Evolutionary conservation across 2,113 vertebrate genomes (phyloP).

Genomic region (Murina feae): DNA sequence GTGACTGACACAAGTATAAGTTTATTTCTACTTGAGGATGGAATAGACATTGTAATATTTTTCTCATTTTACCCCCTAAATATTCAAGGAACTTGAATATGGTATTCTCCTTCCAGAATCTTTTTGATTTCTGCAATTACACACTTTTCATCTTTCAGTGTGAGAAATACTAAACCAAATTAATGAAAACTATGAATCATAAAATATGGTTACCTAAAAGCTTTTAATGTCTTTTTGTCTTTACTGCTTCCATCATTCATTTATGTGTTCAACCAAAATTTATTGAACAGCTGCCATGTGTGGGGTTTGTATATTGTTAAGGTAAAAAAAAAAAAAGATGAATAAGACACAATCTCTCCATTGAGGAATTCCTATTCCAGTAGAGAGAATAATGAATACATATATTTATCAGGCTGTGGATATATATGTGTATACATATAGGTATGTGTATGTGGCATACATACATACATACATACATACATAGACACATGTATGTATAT

Average conservation of each 20-base stretch:
- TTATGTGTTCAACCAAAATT: neutral
- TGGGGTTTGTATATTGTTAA: neutral
- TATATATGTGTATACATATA: neutral
- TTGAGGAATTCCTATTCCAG: neutral
- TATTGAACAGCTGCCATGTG: neutral
- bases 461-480: rapidly evolving
- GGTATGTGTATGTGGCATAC: no score
- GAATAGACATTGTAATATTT: neutral
- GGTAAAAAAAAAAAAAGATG: neutral
- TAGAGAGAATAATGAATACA: neutral
- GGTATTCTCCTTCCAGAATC: neutral
- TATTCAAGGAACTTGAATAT: neutral
- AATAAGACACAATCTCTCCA: neutral
- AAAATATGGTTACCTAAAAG: neutral
- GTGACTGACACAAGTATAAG: neutral
- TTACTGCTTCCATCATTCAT: neutral
- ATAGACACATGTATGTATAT: neutral
- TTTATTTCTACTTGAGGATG: neutral
- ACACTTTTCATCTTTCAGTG: neutral
- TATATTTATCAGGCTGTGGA: neutral
- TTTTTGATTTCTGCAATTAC: neutral
- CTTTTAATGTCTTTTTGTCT: neutral
- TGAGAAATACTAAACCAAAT: neutral
- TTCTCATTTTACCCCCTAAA: neutral
- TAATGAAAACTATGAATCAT: neutral